Evolutionary conservation across 2,888 invertebrate species (phyloP), one percentile per base, ranked within the genome.

Genomic region (Sminthurides aquaticus): DNA sequence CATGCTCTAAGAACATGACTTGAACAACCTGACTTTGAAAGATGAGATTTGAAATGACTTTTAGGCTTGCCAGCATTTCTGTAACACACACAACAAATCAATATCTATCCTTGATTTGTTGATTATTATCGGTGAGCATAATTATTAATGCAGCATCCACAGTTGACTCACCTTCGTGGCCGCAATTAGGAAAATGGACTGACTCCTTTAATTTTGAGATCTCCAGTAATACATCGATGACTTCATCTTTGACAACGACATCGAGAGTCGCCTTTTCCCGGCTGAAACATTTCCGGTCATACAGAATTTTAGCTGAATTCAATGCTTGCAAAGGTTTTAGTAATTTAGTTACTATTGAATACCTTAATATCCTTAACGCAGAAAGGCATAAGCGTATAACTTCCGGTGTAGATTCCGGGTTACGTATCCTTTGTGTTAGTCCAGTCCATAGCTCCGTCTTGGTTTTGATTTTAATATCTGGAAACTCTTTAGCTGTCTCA

Each of bases 11-110:
- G 75, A 86, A 85, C 66, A 84, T 79, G 54, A 80, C 79, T 72
- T 87, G 86, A 11, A 86, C 84, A 60, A 82, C 81, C 1, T 77
- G 74, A 77, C 87, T 87, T 77, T 95, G 91, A 77, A 85, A 94
- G 62, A 92, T 83, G 71, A 96, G 81, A 79, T 97, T 97, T 77
- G 90, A 93, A 11, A 96, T 81, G 77, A 92, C 87, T 80, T 95
- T 96, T 62, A 90, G 80, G 0, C 91, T 88, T 79, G 94, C 94
- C 3, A 89, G 57, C 26, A 61, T 64, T 56, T 68, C 71, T 56
- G 34, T n/a, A 59, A n/a, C n/a, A n/a, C n/a, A n/a, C n/a, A n/a
- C n/a, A n/a, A n/a, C n/a, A n/a, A 52, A 26, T 20, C 26, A 52
- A 49, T 26, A 26, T 52, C 20, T 22, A 59, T 24, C 5, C 15